Conservation (phyloP, 2,888 invertebrate species). For the Eupithecia pulchellata region DNA sequence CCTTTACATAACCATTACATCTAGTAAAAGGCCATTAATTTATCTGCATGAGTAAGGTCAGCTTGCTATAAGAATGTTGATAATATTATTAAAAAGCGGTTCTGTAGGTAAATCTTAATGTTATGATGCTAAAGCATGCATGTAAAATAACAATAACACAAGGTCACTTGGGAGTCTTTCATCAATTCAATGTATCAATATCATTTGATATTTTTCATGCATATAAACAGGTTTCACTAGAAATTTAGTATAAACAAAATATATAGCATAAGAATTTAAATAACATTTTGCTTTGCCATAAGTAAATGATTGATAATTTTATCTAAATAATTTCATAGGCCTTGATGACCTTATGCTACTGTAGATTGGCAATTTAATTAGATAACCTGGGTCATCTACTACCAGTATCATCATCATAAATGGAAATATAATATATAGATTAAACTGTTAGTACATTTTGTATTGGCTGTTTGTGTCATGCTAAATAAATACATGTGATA, state of each 20-base stretch:
- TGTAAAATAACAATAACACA: conserved; percentile 40
- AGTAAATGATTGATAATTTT: conserved; percentile 23
- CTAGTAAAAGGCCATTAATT: background rate
- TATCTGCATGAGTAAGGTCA: background rate
- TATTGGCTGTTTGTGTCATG: background rate
- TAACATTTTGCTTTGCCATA: background rate
- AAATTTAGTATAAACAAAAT: too few relatives aligned
- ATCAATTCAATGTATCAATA: conserved; percentile 43
- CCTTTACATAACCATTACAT: background rate
- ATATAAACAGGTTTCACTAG: background rate
- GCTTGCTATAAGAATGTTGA: background rate
- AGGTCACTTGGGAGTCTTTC: conserved; percentile 38
- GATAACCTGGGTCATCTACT: conserved; percentile 36
- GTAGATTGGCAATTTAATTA: conserved; percentile 32
- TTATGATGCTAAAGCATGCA: conserved; percentile 40
- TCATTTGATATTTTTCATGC: background rate
- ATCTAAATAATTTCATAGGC: conserved; percentile 29
- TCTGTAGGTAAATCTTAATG: background rate
- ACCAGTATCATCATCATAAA: conserved; percentile 29
- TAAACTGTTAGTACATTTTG: conserved; percentile 16
- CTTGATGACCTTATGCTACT: conserved; percentile 28
- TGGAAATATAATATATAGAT: too few relatives aligned
- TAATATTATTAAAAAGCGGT: background rate
- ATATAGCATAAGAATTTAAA: background rate
- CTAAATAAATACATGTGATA: too few relatives aligned